These are phyloP conservation scores for Vespertilio murinus DNA, from an alignment of 2,797 vertebrate genomes.

Conservation along the genomic window DNA sequence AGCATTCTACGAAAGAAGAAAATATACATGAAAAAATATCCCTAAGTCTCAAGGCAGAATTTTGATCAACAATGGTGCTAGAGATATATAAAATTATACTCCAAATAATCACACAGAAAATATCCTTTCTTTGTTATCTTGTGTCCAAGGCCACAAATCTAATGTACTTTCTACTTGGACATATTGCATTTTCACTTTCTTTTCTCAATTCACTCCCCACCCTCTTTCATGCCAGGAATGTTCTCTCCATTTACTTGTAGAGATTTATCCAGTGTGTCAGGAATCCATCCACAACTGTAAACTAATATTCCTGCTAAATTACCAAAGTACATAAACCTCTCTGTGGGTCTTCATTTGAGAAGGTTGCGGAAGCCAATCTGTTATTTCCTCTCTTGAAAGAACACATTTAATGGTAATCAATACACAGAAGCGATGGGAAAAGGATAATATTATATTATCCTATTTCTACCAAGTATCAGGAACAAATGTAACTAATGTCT, in stretches of 20 bases:
- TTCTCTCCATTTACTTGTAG: background rate
- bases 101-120: background rate
- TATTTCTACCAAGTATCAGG: background rate
- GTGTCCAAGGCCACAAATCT: background rate
- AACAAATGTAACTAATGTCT: background rate
- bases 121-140: background rate
- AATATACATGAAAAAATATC: background rate
- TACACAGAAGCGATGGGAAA: background rate
- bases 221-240: background rate
- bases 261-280: background rate
- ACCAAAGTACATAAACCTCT: background rate
- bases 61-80: background rate
- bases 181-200: background rate
- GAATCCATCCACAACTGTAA: background rate
- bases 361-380: background rate
- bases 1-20: background rate
- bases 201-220: background rate
- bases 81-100: background rate
- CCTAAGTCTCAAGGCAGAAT: slow-evolving; percentile 2
- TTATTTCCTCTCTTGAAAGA: background rate
- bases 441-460: background rate
- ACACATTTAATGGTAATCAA: background rate
- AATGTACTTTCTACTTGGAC: slow-evolving; percentile 22
- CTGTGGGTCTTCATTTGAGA: background rate
- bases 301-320: background rate